Percentiles rank a stretch among this genome's conserved stretches.
phyloP scores from a whole-genome alignment of 2,888 invertebrate genomes.

The Nomada fucata region DNA sequence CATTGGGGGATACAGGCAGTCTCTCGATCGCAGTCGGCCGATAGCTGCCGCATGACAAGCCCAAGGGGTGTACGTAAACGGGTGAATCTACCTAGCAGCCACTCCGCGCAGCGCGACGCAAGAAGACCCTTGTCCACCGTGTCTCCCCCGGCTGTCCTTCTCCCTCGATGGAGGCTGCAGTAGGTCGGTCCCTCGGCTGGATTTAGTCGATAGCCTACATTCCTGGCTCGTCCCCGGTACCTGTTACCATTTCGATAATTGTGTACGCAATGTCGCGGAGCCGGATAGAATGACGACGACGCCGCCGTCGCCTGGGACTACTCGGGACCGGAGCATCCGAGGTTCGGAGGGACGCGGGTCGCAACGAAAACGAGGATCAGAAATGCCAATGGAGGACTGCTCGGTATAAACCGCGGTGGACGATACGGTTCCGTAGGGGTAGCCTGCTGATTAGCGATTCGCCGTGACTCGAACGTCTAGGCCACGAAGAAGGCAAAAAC shows the following conservation, averaged over 20 bases:
- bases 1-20: slow-evolving; percentile 72
- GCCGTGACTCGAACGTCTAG: slow-evolving; percentile 43
- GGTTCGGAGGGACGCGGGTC: slow-evolving; percentile 3
- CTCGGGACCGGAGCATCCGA: slow-evolving; percentile 1
- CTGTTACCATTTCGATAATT: slow-evolving; percentile 67
- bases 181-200: slow-evolving; percentile 56
- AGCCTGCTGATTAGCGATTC: slow-evolving; percentile 70
- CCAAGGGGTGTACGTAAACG: slow-evolving; percentile 76
- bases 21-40: slow-evolving; percentile 74
- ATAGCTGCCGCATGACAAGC: slow-evolving; percentile 76
- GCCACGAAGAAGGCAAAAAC: slow-evolving; percentile 51
- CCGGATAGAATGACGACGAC: slow-evolving; percentile 47
- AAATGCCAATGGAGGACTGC: neutral
- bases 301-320: slow-evolving; percentile 14
- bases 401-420: slow-evolving; percentile 5
- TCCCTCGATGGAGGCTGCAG: neutral
- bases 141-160: slow-evolving; percentile 35
- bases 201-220: slow-evolving; percentile 72
- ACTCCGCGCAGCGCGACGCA: slow-evolving; percentile 62
- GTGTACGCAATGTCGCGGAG: slow-evolving; percentile 54
- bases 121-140: slow-evolving; percentile 69
- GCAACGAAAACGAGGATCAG: slow-evolving; percentile 20
- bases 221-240: slow-evolving; percentile 54
- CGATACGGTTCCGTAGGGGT: slow-evolving; percentile 52
- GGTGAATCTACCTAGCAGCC: slow-evolving; percentile 71